Conservation (phyloP, 1,140 invertebrate genomes). For the Adelges cooleyi region DNA sequence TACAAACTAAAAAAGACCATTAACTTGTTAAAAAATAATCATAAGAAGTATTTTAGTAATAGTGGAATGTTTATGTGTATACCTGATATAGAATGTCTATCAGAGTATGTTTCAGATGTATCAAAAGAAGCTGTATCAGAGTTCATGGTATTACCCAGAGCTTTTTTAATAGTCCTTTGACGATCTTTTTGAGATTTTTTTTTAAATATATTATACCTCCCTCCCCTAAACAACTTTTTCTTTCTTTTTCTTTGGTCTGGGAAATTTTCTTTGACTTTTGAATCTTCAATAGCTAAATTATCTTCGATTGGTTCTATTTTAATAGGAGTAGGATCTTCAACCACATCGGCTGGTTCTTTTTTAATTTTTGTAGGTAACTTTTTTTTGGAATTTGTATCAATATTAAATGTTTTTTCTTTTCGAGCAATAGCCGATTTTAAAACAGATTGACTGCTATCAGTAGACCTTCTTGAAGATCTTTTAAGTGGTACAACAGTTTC, state of each 20-base stretch:
- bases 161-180: slow-evolving; percentile 4
- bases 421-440: slow-evolving; percentile 37
- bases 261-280: background rate
- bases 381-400: slow-evolving; percentile 8
- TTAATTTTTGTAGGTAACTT: slow-evolving; percentile 9
- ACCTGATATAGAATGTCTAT: slow-evolving; percentile 19
- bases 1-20: slow-evolving; percentile 15
- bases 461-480: slow-evolving; percentile 35
- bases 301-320: background rate
- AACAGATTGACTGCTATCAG: slow-evolving; percentile 35
- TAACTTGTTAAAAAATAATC: too few species aligned
- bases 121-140: background rate
- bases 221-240: slow-evolving; percentile 8
- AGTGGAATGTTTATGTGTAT: too few species aligned
- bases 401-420: slow-evolving; percentile 38
- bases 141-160: background rate
- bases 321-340: background rate
- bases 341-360: slow-evolving; percentile 1
- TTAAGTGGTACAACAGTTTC: slow-evolving; percentile 31
- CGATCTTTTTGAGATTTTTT: slow-evolving; percentile 21
- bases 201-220: slow-evolving; percentile 23
- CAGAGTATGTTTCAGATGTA: slow-evolving; percentile 9
- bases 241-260: slow-evolving; percentile 20
- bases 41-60: too few species aligned
- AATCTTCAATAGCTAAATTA: background rate